Conservation (phyloP, 2,888 invertebrate species). For the Lochmaea crataegi region DNA sequence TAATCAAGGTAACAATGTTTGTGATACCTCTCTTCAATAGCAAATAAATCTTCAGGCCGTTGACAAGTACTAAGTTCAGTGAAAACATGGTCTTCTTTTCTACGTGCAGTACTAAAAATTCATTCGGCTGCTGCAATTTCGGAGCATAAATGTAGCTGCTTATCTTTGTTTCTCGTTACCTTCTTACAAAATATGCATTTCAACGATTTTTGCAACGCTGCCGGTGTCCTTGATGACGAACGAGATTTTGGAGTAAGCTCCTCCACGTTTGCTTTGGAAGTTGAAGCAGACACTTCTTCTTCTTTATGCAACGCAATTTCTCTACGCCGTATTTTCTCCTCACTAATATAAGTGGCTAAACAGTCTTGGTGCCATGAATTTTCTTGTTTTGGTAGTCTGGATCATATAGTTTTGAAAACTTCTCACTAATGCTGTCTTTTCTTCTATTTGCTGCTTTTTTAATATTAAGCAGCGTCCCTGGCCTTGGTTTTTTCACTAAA, state of each 20-base stretch:
- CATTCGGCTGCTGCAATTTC: slow-evolving; percentile 46
- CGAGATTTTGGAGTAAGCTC: neutral
- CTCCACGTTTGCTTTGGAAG: neutral
- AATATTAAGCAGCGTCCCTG: slow-evolving; percentile 15
- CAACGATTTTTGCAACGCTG: slow-evolving; percentile 14
- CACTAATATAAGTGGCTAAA: slow-evolving; percentile 27
- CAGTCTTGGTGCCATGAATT: slow-evolving; percentile 31
- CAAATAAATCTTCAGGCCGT: slow-evolving; percentile 51
- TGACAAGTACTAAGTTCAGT: slow-evolving; percentile 49
- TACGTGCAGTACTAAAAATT: slow-evolving; percentile 35
- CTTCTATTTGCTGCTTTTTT: slow-evolving; percentile 13
- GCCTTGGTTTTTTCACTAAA: slow-evolving; percentile 14
- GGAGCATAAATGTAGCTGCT: slow-evolving; percentile 44
- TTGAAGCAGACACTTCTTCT: slow-evolving; percentile 7
- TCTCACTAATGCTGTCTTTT: slow-evolving; percentile 18
- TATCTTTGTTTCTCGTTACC: slow-evolving; percentile 44
- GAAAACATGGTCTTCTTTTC: slow-evolving; percentile 48
- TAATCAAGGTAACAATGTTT: slow-evolving; percentile 39
- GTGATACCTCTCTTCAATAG: slow-evolving; percentile 52
- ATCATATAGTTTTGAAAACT: slow-evolving; percentile 10
- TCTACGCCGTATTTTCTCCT: slow-evolving; percentile 24
- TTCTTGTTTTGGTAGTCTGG: slow-evolving; percentile 50
- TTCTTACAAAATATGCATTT: slow-evolving; percentile 44
- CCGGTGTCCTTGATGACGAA: slow-evolving; percentile 39
- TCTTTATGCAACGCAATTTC: slow-evolving; percentile 5